Conservation (phyloP, 2,113 vertebrate species). For the Tichodroma muraria region DNA sequence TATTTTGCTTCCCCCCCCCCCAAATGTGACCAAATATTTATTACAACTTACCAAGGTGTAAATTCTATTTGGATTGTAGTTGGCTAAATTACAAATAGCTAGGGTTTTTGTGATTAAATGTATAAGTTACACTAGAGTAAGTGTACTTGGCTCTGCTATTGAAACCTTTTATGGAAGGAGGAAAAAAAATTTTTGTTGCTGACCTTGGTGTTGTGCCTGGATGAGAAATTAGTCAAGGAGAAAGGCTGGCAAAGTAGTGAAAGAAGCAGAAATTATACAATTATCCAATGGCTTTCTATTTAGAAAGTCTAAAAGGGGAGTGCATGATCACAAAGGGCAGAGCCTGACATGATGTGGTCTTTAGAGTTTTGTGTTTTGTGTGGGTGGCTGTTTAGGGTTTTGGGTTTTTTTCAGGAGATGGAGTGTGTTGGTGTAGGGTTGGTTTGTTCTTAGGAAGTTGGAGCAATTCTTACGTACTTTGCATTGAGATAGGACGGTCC, state of each 20-base stretch:
- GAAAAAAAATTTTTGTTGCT: neutral
- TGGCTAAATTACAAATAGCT: neutral
- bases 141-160: neutral
- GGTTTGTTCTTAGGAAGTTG: neutral
- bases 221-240: neutral
- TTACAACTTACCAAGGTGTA: neutral
- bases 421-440: neutral
- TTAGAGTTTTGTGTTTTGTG: neutral
- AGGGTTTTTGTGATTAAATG: rapidly evolving
- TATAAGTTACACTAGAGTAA: neutral
- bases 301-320: neutral
- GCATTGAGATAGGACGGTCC: neutral
- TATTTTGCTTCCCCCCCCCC: neutral
- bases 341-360: neutral
- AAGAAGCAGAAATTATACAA: neutral
- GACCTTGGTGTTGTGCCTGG: neutral
- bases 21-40: neutral
- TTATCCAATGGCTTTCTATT: neutral
- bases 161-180: neutral
- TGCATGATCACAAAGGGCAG: neutral
- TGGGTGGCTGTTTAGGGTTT: neutral
- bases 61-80: neutral
- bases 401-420: rapidly evolving
- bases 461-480: neutral
- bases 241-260: neutral